Evolutionary conservation across 2,113 vertebrate species (phyloP).

Genomic region (Oxyura jamaicensis): DNA sequence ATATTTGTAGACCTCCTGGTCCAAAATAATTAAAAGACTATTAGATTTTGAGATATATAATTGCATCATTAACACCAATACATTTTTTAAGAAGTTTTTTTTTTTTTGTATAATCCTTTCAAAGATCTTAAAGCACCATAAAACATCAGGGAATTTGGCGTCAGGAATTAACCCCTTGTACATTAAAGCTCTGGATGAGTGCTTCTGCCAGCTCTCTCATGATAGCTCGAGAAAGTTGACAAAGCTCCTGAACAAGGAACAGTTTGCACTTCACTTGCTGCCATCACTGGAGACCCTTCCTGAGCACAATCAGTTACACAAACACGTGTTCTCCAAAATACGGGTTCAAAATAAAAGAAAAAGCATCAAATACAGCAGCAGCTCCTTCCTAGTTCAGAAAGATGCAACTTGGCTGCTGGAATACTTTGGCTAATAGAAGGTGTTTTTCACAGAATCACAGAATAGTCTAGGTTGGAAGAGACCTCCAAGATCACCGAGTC

Average conservation of each 20-base stretch:
- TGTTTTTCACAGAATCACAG: not conserved
- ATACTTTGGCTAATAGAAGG: not conserved
- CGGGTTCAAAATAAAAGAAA: not conserved
- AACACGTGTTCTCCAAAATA: not conserved
- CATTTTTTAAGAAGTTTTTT: not conserved
- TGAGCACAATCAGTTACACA: not conserved
- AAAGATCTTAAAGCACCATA: not conserved
- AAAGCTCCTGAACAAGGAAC: not conserved
- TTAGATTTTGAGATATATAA: not conserved
- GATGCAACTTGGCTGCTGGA: not conserved
- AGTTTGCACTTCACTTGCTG: not conserved
- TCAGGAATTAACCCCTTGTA: not conserved
- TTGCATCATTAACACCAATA: not conserved
- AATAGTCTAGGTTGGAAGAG: no score
- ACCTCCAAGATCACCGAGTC: no score
- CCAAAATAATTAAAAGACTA: not conserved
- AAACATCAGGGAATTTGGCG: not conserved
- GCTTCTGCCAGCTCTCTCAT: not conserved
- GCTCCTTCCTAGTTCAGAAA: not conserved
- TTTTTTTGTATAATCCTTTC: not conserved
- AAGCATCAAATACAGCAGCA: not conserved
- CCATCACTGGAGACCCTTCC: not conserved
- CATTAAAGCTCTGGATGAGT: not conserved
- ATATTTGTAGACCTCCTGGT: not conserved
- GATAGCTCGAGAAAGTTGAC: not conserved